These are phyloP conservation scores for Myanophis thanlyinensis DNA, from an alignment of 2,113 vertebrate species.

Conservation along the genomic window DNA sequence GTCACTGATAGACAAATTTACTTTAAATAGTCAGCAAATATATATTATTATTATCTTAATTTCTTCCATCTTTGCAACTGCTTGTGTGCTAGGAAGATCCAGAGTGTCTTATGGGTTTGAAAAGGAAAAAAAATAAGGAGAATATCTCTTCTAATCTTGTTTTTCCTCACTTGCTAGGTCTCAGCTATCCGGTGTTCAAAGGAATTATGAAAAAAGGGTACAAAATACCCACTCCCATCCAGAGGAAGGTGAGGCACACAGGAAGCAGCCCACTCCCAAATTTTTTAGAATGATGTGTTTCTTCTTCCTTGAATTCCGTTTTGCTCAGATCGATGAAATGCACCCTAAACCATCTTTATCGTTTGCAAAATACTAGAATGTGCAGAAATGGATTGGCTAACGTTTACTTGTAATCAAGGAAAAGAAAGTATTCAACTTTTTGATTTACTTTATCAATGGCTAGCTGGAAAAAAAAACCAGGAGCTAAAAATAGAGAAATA, in stretches of 20 bases:
- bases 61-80: not conserved
- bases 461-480: no score
- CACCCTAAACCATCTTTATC: no score
- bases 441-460: no score
- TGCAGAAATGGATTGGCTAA: no score
- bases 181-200: constrained; percentile 91
- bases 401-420: no score
- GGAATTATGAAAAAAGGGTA: constrained; percentile 97
- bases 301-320: no score
- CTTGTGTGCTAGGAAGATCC: not conserved
- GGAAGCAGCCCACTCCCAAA: not conserved
- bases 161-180: constrained; percentile 68
- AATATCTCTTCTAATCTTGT: fast-evolving
- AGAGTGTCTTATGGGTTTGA: not conserved
- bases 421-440: no score
- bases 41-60: not conserved
- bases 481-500: no score
- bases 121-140: not conserved
- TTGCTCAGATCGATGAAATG: no score
- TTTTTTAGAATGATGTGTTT: no score
- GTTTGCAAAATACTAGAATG: no score
- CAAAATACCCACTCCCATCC: constrained; percentile 96
- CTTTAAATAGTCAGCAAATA: no score
- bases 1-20: not conserved
- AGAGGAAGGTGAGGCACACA: constrained; percentile 83